Percentiles rank a stretch among this genome's conserved stretches.
Evolutionary conservation across 2,888 invertebrate genomes (phyloP).

Genomic region (Drosophila buzzatii): DNA sequence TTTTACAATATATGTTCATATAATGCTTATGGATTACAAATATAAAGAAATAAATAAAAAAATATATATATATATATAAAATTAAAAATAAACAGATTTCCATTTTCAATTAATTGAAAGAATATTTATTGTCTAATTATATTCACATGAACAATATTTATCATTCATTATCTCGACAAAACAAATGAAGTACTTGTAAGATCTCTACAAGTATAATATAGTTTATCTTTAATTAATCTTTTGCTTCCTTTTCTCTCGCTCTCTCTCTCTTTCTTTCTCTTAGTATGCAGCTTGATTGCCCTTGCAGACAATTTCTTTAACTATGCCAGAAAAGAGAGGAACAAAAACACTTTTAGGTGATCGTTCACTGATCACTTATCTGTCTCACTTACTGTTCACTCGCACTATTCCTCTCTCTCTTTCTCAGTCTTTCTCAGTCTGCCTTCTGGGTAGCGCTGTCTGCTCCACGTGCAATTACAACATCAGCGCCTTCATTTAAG

Average conservation of each 20-base stretch:
- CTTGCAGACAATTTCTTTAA: not conserved
- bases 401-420: conserved; percentile 4
- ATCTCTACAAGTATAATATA: too few species aligned
- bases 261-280: too few species aligned
- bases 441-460: not conserved
- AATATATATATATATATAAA: too few species aligned
- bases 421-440: not conserved
- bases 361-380: not conserved
- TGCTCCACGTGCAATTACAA: conserved; percentile 34
- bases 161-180: too few species aligned
- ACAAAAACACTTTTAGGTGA: not conserved
- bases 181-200: too few species aligned
- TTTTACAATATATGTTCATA: too few species aligned
- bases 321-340: not conserved
- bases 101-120: too few species aligned
- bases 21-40: too few species aligned
- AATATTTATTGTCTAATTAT: too few species aligned
- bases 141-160: too few species aligned
- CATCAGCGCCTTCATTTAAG: conserved; percentile 38
- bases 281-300: not conserved
- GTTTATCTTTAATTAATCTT: not conserved
- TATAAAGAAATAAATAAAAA: too few species aligned
- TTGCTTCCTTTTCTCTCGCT: not conserved
- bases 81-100: too few species aligned
- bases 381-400: not conserved